These are phyloP conservation scores for Podarcis lilfordi DNA, from an alignment of 2,797 vertebrate genomes.

Conservation along the genomic window DNA sequence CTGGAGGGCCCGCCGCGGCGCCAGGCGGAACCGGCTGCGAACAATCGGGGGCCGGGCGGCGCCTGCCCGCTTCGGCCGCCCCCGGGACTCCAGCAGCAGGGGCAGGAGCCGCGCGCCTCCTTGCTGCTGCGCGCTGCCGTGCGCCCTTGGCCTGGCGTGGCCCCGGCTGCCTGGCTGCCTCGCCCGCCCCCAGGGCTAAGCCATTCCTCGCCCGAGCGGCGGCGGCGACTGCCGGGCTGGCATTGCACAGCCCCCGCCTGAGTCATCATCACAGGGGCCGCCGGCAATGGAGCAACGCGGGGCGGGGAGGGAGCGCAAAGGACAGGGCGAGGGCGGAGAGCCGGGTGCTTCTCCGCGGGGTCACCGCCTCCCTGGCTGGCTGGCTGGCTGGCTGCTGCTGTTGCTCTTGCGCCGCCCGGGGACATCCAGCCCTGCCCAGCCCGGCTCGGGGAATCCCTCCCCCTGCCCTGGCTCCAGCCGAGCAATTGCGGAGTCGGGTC, in stretches of 20 bases:
- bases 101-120: slow-evolving; percentile 27
- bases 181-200: neutral
- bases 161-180: slow-evolving; percentile 46
- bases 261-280: slow-evolving; percentile 6
- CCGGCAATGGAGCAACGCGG: slow-evolving; percentile 1
- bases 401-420: neutral
- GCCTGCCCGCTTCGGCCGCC: neutral
- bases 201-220: slow-evolving; percentile 3
- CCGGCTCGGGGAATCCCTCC: neutral
- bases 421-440: neutral
- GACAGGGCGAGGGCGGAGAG: neutral
- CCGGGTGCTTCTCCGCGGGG: neutral
- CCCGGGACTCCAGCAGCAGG: neutral
- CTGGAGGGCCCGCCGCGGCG: neutral
- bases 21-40: neutral
- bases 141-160: slow-evolving; percentile 34
- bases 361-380: neutral
- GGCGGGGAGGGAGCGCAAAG: neutral
- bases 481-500: neutral
- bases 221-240: slow-evolving; percentile 41
- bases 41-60: neutral
- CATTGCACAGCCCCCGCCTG: neutral
- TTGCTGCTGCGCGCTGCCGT: slow-evolving; percentile 32
- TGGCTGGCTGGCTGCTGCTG: too few relatives aligned
- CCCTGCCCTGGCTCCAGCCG: neutral